These are phyloP conservation scores for Tachina lurida DNA, from an alignment of 2,888 invertebrate genomes.

Conservation along the genomic window DNA sequence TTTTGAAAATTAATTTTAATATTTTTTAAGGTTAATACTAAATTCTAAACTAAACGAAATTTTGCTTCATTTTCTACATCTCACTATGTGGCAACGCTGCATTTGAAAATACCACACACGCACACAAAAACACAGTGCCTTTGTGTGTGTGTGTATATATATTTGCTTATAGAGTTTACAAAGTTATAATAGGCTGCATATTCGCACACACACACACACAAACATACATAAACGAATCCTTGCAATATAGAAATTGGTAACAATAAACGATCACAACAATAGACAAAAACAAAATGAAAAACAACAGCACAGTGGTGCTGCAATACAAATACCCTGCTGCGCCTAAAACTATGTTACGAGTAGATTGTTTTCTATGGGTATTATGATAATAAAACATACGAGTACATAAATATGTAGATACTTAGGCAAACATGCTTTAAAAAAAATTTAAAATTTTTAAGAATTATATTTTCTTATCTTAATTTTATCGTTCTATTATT, in stretches of 20 bases:
- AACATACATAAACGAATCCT: conserved; percentile 24
- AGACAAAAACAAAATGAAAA: conserved; percentile 16
- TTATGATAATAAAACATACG: conserved; percentile 20
- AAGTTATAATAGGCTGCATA: conserved; percentile 48
- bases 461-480: too few relatives aligned
- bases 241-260: conserved; percentile 35
- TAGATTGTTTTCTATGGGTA: conserved; percentile 30
- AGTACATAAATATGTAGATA: background rate
- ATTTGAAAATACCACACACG: background rate
- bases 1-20: too few relatives aligned
- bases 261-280: conserved; percentile 46
- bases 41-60: too few relatives aligned
- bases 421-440: too few relatives aligned
- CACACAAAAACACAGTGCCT: background rate
- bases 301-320: background rate
- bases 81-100: too few relatives aligned
- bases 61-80: too few relatives aligned
- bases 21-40: too few relatives aligned
- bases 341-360: conserved; percentile 50
- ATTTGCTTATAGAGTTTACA: conserved; percentile 17
- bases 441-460: too few relatives aligned
- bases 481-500: too few relatives aligned
- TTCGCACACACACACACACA: background rate
- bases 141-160: background rate
- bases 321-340: conserved; percentile 33